Conservation (phyloP, 2,888 invertebrate species). For the Danaus chrysippus region DNA sequence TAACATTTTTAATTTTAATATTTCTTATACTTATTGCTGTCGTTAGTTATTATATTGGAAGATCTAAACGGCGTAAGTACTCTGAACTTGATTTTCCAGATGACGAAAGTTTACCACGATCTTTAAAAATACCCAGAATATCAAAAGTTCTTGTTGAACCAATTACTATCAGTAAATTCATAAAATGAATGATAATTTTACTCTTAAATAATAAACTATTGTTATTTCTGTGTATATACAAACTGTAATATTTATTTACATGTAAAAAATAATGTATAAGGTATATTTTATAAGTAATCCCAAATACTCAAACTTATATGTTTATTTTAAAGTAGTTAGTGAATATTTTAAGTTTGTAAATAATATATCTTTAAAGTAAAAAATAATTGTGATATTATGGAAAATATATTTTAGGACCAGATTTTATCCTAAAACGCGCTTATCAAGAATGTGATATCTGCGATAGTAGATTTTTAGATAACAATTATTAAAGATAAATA, state of each 20-base stretch:
- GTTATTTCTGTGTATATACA: no score
- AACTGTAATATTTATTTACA: no score
- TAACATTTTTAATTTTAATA: slow-evolving; percentile 24
- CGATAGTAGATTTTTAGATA: slow-evolving; percentile 2
- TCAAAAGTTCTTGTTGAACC: slow-evolving; percentile 35
- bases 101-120: slow-evolving; percentile 36
- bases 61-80: slow-evolving; percentile 15
- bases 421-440: not conserved
- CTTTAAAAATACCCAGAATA: slow-evolving; percentile 42
- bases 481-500: not conserved
- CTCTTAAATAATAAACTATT: no score
- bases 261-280: no score
- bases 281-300: no score
- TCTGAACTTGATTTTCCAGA: slow-evolving; percentile 31
- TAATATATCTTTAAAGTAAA: not conserved
- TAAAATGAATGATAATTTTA: slow-evolving; percentile 9
- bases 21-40: slow-evolving; percentile 23
- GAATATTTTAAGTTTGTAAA: not conserved
- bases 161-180: slow-evolving; percentile 19
- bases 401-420: not conserved
- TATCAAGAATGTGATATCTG: not conserved
- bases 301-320: not conserved
- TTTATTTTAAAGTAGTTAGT: not conserved
- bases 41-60: slow-evolving; percentile 30
- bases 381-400: slow-evolving; percentile 7